Percentiles rank a stretch among this genome's conserved stretches.
These are phyloP conservation scores for Drosophila prolongata DNA, from an alignment of 2,888 invertebrate genomes.

Conservation along the genomic window DNA sequence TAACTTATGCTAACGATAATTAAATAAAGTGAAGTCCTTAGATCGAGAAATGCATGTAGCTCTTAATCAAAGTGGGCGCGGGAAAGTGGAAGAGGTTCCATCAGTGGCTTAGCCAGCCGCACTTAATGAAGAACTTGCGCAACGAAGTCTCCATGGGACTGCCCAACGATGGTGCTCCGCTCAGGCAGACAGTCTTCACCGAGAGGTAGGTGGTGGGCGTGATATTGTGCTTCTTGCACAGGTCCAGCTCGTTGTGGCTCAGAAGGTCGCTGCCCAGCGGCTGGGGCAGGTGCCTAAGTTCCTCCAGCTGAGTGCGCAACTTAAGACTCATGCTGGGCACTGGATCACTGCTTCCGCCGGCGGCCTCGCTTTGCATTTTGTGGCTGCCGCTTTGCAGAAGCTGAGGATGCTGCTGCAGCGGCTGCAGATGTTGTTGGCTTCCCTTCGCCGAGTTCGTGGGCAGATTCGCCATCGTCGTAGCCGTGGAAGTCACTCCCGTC, in stretches of 20 bases:
- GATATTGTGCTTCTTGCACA: conserved; percentile 91
- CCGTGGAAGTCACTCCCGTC: conserved; percentile 75
- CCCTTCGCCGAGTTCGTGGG: conserved; percentile 70
- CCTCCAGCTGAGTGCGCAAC: conserved; percentile 84
- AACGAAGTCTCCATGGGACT: conserved; percentile 83
- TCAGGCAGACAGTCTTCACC: conserved; percentile 92
- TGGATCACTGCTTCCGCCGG: conserved; percentile 33
- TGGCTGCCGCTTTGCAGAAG: conserved; percentile 20
- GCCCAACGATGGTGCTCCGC: conserved; percentile 80
- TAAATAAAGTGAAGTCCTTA: conserved; percentile 63
- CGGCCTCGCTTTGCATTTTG: conserved; percentile 68
- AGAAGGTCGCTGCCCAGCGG: conserved; percentile 86
- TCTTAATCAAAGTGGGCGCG: conserved; percentile 9
- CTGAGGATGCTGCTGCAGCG: conserved; percentile 54
- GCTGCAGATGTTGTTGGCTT: conserved; percentile 72
- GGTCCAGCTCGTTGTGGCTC: conserved; percentile 89
- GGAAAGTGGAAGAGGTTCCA: conserved; percentile 6
- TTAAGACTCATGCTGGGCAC: conserved; percentile 85
- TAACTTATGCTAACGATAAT: conserved; percentile 52
- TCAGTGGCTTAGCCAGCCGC: conserved; percentile 84
- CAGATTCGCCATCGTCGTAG: conserved; percentile 76
- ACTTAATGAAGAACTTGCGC: conserved; percentile 85
- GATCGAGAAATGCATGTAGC: conserved; percentile 40
- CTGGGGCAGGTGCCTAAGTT: conserved; percentile 77
- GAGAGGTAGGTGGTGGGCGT: conserved; percentile 95